Percentiles rank a stretch among this genome's conserved stretches.
Conservation (phyloP, 2,797 vertebrate species). For the Synaphobranchus kaupii region DNA sequence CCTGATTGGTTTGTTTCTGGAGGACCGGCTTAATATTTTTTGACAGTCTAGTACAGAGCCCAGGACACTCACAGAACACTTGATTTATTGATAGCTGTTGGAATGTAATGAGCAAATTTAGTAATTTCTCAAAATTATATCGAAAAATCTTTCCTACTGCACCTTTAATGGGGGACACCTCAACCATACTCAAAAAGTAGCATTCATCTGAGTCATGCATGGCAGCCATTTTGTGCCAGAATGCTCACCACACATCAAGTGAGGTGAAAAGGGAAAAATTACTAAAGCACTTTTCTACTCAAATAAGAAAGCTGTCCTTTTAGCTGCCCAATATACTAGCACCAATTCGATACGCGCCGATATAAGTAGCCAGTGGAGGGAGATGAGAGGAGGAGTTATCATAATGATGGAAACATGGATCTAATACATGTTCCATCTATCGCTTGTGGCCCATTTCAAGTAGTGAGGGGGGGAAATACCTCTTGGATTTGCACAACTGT, state of each 20-base stretch:
- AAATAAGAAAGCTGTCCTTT: no score
- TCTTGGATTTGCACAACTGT: constrained; percentile 7
- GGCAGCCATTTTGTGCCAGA: background rate
- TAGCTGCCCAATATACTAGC: no score
- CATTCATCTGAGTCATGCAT: background rate
- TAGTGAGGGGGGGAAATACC: background rate
- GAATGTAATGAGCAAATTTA: no score
- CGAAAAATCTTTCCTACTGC: no score
- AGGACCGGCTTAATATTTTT: no score
- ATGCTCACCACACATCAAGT: background rate
- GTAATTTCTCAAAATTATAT: no score
- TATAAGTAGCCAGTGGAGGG: background rate
- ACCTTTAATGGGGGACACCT: background rate
- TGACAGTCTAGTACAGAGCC: no score
- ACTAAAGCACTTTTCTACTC: background rate
- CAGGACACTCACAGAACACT: no score
- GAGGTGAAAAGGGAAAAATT: background rate
- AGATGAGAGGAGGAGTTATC: background rate
- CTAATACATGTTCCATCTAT: background rate
- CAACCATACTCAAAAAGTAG: background rate
- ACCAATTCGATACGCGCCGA: no score
- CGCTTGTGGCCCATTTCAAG: constrained; percentile 2
- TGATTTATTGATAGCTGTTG: no score
- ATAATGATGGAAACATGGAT: constrained; percentile 1
- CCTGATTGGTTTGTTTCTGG: no score